These are phyloP conservation scores for Protonibea diacanthus DNA, from an alignment of 2,797 vertebrate species.

Conservation along the genomic window DNA sequence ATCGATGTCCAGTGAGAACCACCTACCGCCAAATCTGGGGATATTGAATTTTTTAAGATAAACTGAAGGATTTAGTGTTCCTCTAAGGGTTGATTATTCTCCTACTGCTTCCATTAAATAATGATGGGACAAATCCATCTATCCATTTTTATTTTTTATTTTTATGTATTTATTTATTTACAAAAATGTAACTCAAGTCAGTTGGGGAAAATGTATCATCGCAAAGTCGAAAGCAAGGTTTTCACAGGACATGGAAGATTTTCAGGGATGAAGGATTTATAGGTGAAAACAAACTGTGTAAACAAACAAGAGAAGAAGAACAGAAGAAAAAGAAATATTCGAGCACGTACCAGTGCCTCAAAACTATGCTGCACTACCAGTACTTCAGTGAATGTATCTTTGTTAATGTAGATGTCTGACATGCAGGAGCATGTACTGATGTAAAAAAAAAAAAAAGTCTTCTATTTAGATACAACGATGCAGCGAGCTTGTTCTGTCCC, in stretches of 20 bases:
- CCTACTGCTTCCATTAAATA: background rate
- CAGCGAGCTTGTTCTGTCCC: conserved; percentile 23
- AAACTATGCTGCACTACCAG: background rate
- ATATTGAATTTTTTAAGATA: background rate
- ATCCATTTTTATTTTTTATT: no score
- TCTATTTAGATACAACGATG: conserved; percentile 1
- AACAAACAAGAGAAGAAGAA: background rate
- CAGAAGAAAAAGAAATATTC: background rate
- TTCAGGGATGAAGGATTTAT: no score
- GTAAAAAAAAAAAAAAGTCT: background rate
- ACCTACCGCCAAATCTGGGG: background rate
- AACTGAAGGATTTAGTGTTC: conserved; percentile 6
- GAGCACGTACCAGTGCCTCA: background rate
- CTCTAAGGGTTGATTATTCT: background rate
- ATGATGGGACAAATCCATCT: background rate
- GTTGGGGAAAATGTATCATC: background rate
- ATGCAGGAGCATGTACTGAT: background rate
- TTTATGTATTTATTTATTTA: no score
- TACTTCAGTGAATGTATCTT: background rate
- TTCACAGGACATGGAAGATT: background rate
- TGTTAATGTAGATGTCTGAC: background rate
- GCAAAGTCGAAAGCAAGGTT: background rate
- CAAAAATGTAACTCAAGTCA: background rate
- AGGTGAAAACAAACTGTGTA: background rate
- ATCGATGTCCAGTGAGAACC: background rate